These are phyloP conservation scores for Drosophila kanapiae DNA, from an alignment of 1,140 invertebrate species.

Conservation along the genomic window DNA sequence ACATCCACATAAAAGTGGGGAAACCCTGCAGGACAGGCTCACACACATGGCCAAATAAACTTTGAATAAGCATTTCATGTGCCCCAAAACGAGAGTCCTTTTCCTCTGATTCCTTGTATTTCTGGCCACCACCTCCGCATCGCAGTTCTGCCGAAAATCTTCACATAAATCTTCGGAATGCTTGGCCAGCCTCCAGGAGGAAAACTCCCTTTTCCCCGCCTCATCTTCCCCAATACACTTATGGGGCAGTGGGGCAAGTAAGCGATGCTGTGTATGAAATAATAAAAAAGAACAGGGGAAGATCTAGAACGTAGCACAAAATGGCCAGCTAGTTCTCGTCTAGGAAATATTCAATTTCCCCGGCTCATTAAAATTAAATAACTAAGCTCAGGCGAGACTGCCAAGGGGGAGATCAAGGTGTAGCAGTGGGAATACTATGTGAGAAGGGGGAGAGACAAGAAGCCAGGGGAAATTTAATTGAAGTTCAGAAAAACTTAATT, in stretches of 20 bases:
- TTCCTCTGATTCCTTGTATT: conserved; percentile 19
- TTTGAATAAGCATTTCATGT: conserved; percentile 82
- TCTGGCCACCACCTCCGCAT: conserved; percentile 12
- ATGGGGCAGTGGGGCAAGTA: conserved; percentile 57
- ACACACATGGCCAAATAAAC: conserved; percentile 73
- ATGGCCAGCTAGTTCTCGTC: conserved; percentile 44
- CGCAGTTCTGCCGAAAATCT: conserved; percentile 66
- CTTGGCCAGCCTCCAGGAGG: conserved; percentile 29
- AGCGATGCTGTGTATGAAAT: conserved; percentile 63
- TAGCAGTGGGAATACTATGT: neutral
- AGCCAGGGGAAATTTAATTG: conserved; percentile 16
- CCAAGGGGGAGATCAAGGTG: neutral
- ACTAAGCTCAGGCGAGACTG: conserved; percentile 41
- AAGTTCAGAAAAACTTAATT: conserved; percentile 9
- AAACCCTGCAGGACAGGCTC: conserved; percentile 3
- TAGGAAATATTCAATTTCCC: conserved; percentile 77
- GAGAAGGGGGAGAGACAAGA: too few species aligned
- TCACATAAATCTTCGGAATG: conserved; percentile 78
- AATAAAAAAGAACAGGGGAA: conserved; percentile 50
- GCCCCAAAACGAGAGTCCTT: conserved; percentile 43
- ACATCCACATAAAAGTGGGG: conserved; percentile 15
- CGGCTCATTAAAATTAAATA: conserved; percentile 81
- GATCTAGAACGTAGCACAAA: conserved; percentile 24
- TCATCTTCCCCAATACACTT: conserved; percentile 46
- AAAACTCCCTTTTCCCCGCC: conserved; percentile 6